Conservation (phyloP, 2,888 invertebrate species). For the Pollenia angustigena region DNA sequence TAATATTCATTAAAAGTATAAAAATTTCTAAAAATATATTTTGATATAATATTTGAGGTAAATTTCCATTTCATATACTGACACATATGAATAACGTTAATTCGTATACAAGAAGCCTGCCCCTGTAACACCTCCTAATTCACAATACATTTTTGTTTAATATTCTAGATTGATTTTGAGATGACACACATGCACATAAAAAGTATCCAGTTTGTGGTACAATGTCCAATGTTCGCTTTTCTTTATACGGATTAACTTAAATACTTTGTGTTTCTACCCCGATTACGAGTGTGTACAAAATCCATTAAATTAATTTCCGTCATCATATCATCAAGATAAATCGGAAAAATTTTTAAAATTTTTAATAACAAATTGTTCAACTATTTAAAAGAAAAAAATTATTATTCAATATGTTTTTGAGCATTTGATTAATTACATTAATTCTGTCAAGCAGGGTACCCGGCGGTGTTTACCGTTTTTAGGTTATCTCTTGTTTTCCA, state of each 20-base stretch:
- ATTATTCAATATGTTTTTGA: too few species aligned
- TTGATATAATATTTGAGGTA: slow-evolving; percentile 4
- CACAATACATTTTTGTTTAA: neutral
- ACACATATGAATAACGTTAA: neutral
- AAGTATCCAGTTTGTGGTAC: slow-evolving; percentile 29
- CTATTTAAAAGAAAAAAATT: too few species aligned
- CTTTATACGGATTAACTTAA: neutral
- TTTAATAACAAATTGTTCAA: too few species aligned
- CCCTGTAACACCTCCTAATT: slow-evolving; percentile 3
- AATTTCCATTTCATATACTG: slow-evolving; percentile 1
- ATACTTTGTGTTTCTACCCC: neutral
- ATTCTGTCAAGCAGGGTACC: too few species aligned
- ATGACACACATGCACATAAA: neutral
- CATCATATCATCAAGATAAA: neutral
- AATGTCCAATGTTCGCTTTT: slow-evolving; percentile 16
- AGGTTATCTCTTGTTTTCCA: too few species aligned
- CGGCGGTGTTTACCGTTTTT: too few species aligned
- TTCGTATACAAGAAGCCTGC: neutral
- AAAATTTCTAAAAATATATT: slow-evolving; percentile 6
- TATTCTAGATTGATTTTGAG: neutral
- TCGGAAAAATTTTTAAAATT: too few species aligned
- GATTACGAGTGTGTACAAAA: neutral
- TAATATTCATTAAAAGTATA: slow-evolving; percentile 3
- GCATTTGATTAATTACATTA: too few species aligned
- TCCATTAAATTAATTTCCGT: neutral